Base-by-base conservation (phyloP, 2,888 invertebrate species). In the Polydrusus pterygomalis region DNA sequence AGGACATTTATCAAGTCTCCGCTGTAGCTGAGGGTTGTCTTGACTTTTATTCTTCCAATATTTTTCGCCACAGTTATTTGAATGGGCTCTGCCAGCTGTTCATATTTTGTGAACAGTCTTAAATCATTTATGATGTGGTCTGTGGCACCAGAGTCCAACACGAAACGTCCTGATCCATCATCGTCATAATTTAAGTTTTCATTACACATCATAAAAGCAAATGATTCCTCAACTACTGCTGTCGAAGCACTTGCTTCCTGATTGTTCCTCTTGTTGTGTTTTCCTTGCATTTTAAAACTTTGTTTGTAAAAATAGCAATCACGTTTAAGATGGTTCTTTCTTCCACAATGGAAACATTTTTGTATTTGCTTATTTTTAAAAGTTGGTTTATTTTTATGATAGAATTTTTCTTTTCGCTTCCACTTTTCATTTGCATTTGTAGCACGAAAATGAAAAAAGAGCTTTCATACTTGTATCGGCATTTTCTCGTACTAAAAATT, bases 11-110 rank as follows among this genome's bases (percentile, higher is more conserved):
- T 58, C 43, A 78, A 56, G 11, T 65, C 67, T 58, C 76, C 78
- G n/a, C 17, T 60, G 62, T 60, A 64, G 15, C 73, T 74, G 40
- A 60, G 56, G 30, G 63, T 65, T 18, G 75, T 75, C 54, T 45
- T 75, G 43, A 71, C 60, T 34, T 81, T 71, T 5, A 87, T 75
- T 25, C 71, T 77, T 18, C 84, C 84, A 58, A 74, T 82, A 71
- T 25, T 25, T 25, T 25, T 25, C 25, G 25, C 25, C 25, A 25
- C 25, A 25, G 25, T 3, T 25, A 25, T 25, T 25, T 25, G 25
- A 25, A 25, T 5, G 25, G 25, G 25, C 25, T 25, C 25, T 25
- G 25, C 25, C 25, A 25, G 25, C 25, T 25, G 25, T 5, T 25
- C 25, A 25, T 25, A 25, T 25, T 25, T 25, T 25, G 25, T 25